These are phyloP conservation scores for Philereme vetulata DNA, from an alignment of 2,888 invertebrate genomes.

Conservation along the genomic window DNA sequence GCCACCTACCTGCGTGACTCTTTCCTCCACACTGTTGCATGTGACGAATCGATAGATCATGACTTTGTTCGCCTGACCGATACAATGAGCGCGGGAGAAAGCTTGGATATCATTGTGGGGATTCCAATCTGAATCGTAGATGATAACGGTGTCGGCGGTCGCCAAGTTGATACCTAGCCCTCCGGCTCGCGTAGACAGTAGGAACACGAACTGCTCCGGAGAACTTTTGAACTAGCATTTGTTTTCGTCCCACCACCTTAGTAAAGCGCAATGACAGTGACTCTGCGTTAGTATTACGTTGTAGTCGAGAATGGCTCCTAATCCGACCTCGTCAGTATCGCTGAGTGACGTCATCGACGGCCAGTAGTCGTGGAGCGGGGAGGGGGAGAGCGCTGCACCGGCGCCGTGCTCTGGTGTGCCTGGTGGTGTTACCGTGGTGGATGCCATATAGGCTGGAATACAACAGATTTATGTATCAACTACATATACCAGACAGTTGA, in stretches of 20 bases:
- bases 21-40: constrained; percentile 98
- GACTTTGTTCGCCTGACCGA: constrained; percentile 99
- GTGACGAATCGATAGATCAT: constrained; percentile 99
- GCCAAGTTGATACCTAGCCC: constrained; percentile 99
- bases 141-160: constrained; percentile 99
- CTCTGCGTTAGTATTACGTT: constrained; percentile 56
- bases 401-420: constrained; percentile 46
- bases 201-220: constrained; percentile 97
- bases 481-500: too few relatives aligned
- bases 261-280: constrained; percentile 10
- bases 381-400: constrained; percentile 40
- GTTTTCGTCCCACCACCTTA: neutral
- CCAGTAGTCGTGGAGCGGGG: constrained; percentile 67
- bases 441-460: constrained; percentile 35
- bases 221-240: too few relatives aligned
- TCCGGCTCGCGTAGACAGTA: constrained; percentile 98
- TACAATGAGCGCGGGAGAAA: constrained; percentile 99
- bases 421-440: constrained; percentile 40
- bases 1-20: constrained; percentile 99
- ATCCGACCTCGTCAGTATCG: constrained; percentile 72
- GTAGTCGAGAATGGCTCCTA: constrained; percentile 67
- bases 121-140: constrained; percentile 99
- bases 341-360: constrained; percentile 64
- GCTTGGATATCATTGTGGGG: constrained; percentile 99
- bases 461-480: neutral